These are phyloP conservation scores for Agrenia bidenticulata DNA, from an alignment of 2,888 invertebrate genomes.

Conservation along the genomic window DNA sequence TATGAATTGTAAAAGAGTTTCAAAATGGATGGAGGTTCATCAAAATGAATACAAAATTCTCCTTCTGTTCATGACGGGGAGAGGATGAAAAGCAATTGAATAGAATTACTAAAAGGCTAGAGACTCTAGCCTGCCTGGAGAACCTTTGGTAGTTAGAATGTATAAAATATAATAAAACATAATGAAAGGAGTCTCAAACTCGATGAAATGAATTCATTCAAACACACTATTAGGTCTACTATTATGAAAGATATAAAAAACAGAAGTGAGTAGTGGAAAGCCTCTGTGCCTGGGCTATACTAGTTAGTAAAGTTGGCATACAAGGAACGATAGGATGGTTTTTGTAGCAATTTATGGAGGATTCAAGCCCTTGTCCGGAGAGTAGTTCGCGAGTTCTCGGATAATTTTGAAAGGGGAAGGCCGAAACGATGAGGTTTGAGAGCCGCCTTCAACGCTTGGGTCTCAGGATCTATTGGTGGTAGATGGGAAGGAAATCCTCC, in stretches of 20 bases:
- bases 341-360: constrained; percentile 12
- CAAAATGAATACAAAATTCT: background rate
- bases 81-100: background rate
- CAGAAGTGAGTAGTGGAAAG: too few species aligned
- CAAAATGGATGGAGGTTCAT: background rate
- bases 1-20: too few species aligned
- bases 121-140: too few species aligned
- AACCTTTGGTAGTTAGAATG: too few species aligned
- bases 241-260: too few species aligned
- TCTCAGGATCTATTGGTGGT: constrained; percentile 49
- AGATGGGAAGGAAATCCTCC: constrained; percentile 50
- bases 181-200: background rate
- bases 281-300: too few species aligned
- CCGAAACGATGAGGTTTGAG: background rate
- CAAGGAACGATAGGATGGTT: too few species aligned
- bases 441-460: constrained; percentile 9
- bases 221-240: background rate
- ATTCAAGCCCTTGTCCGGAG: background rate
- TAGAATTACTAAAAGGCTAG: too few species aligned
- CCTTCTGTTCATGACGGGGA: background rate
- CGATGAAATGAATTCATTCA: constrained; percentile 5
- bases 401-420: constrained; percentile 14
- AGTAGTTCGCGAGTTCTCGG: constrained; percentile 10
- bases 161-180: background rate
- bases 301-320: too few species aligned